These are phyloP conservation scores for Semnornis frantzii DNA, from an alignment of 2,113 vertebrate genomes.

Conservation along the genomic window DNA sequence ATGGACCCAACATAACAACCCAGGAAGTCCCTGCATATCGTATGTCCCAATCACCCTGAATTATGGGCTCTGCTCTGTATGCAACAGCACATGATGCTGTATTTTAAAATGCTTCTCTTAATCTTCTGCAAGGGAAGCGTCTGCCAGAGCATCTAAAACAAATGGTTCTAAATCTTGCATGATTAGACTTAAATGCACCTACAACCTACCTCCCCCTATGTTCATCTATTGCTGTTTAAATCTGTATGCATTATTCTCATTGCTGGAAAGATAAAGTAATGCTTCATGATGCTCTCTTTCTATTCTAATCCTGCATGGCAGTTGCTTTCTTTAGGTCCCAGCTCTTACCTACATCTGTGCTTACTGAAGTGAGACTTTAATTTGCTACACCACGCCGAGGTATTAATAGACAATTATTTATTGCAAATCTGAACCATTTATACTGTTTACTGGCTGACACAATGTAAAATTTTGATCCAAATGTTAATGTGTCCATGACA, in stretches of 20 bases:
- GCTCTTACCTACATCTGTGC: slow-evolving; percentile 79
- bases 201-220: not conserved
- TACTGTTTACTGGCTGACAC: slow-evolving; percentile 86
- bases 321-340: slow-evolving; percentile 60
- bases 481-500: slow-evolving; percentile 89
- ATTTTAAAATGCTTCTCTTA: slow-evolving; percentile 19
- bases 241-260: not conserved
- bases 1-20: not conserved
- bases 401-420: slow-evolving; percentile 94
- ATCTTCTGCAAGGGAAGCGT: not conserved
- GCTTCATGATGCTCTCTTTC: slow-evolving; percentile 11
- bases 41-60: not conserved
- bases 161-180: slow-evolving; percentile 33
- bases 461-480: slow-evolving; percentile 87
- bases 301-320: slow-evolving; percentile 30
- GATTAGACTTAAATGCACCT: not conserved
- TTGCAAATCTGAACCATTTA: slow-evolving; percentile 88
- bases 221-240: slow-evolving; percentile 1
- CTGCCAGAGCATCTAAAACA: slow-evolving; percentile 12
- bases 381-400: slow-evolving; percentile 84
- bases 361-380: slow-evolving; percentile 84
- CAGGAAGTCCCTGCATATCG: not conserved
- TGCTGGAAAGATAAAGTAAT: slow-evolving; percentile 4
- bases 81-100: not conserved
- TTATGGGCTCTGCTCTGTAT: slow-evolving; percentile 7